Evolutionary conservation across 2,888 invertebrate species (phyloP).

Genomic region (Acanthosepion esculentum): DNA sequence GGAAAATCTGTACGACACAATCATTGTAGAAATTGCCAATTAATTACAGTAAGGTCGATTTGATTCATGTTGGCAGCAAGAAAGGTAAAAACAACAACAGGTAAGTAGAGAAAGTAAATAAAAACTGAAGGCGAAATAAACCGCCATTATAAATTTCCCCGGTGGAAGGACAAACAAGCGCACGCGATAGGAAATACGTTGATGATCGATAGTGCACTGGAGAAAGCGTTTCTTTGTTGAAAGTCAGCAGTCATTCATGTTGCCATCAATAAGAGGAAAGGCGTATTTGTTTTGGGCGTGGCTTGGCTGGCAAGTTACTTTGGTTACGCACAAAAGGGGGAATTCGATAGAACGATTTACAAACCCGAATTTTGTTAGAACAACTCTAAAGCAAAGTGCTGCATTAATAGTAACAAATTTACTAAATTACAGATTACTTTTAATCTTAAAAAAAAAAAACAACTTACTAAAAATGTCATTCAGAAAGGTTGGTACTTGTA

Average conservation of each 20-base stretch:
- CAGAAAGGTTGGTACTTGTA: no score
- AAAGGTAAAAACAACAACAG: no score
- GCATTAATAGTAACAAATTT: no score
- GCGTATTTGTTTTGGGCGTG: not conserved
- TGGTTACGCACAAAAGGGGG: not conserved
- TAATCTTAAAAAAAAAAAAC: no score
- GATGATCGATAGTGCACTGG: not conserved
- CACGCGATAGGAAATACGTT: not conserved
- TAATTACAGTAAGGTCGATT: not conserved
- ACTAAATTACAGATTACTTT: no score
- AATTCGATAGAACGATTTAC: not conserved
- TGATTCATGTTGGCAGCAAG: not conserved
- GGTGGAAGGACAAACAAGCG: not conserved
- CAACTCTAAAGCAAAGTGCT: no score
- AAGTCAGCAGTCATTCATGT: not conserved
- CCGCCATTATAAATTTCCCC: not conserved
- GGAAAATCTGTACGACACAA: not conserved
- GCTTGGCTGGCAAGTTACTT: not conserved
- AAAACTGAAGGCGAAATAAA: not conserved
- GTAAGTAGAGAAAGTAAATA: not conserved
- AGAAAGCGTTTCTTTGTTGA: not conserved
- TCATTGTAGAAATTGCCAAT: not conserved
- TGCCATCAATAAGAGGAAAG: not conserved
- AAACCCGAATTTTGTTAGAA: no score
- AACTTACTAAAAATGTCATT: no score